A percentile compares a stretch with the other conserved stretches of the same genome.
Evolutionary conservation across 2,113 vertebrate species (phyloP).

Genomic region (Colaptes auratus): DNA sequence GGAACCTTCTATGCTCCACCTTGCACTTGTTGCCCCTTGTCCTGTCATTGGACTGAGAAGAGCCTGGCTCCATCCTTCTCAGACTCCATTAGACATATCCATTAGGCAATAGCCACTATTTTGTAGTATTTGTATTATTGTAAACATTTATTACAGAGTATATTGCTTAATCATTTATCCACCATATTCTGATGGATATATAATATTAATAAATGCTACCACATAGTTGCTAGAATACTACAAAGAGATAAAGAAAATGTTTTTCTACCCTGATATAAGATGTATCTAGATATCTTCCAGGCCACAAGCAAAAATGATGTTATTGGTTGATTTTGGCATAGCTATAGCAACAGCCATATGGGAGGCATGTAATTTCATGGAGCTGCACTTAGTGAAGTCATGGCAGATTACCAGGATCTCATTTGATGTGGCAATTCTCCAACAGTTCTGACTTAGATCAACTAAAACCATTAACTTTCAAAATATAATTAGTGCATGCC

Average conservation of each 20-base stretch:
- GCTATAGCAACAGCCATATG: slow-evolving; percentile 48
- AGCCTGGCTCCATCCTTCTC: no score
- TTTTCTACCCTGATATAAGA: background rate
- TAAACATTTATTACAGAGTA: background rate
- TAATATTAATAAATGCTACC: background rate
- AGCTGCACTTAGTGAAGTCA: slow-evolving; percentile 27
- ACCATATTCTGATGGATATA: background rate
- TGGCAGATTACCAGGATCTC: slow-evolving; percentile 41
- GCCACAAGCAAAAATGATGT: slow-evolving; percentile 1
- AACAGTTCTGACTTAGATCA: slow-evolving; percentile 15
- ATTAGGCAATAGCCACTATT: background rate
- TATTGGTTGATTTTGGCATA: slow-evolving; percentile 54
- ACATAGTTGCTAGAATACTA: background rate
- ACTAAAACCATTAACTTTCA: slow-evolving; percentile 31
- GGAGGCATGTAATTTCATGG: slow-evolving; percentile 34
- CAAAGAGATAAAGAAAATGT: background rate
- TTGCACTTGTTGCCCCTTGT: no score
- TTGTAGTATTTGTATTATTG: background rate
- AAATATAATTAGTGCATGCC: slow-evolving; percentile 13
- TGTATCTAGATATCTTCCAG: background rate
- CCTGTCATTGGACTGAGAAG: no score
- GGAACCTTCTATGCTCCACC: no score
- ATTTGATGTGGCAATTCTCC: slow-evolving; percentile 55
- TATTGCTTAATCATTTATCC: background rate
- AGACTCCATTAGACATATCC: no score